Conservation (phyloP, 2,797 vertebrate species). For the Eulemur albifrons region DNA sequence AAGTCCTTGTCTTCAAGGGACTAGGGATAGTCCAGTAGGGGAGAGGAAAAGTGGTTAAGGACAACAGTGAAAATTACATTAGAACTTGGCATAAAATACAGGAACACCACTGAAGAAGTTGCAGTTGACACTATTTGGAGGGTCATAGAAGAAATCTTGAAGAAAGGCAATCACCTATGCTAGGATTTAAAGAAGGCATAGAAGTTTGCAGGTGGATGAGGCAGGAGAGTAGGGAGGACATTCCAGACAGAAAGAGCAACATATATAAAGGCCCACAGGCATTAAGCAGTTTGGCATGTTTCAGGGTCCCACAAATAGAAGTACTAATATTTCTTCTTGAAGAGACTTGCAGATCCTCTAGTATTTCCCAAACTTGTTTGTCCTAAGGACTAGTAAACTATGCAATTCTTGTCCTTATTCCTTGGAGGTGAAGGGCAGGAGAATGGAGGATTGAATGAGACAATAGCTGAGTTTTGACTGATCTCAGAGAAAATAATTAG, state of each 20-base stretch:
- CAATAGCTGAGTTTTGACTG: neutral
- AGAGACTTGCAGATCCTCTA: neutral
- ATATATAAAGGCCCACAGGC: neutral
- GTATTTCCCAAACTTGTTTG: slow-evolving; percentile 11
- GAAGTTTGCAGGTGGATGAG: neutral
- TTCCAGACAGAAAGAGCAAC: neutral
- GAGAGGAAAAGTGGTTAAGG: neutral
- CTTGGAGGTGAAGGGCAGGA: neutral
- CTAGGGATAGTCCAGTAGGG: neutral
- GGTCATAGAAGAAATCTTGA: neutral
- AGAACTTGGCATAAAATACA: neutral
- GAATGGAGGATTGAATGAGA: neutral
- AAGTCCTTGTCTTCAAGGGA: neutral
- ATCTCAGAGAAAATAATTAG: neutral
- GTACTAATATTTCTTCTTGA: neutral
- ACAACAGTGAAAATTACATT: neutral
- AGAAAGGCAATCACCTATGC: neutral
- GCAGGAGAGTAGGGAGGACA: neutral
- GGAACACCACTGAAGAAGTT: neutral
- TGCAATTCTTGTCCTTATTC: neutral
- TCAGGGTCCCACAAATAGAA: neutral
- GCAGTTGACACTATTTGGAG: neutral
- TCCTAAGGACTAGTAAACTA: neutral
- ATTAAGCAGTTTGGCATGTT: neutral
- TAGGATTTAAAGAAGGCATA: neutral